Evolutionary conservation across 2,797 vertebrate species (phyloP).

Genomic region (Typhlichthys eigenmanni): DNA sequence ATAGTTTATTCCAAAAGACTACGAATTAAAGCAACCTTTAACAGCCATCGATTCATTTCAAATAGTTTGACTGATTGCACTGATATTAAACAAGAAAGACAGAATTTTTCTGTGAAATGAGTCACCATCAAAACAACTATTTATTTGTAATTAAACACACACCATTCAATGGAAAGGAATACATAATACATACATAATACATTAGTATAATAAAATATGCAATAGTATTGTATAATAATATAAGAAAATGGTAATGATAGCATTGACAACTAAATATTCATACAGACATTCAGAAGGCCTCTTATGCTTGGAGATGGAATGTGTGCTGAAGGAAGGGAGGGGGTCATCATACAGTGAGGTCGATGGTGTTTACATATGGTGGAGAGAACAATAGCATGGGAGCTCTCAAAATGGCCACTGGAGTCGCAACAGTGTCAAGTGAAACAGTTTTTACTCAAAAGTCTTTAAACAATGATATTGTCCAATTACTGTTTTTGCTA

Average conservation of each 20-base stretch:
- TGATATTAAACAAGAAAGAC: not conserved
- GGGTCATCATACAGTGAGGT: constrained; percentile 15
- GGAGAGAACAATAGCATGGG: too few species aligned
- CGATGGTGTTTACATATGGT: too few species aligned
- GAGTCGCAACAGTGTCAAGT: not conserved
- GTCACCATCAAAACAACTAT: not conserved
- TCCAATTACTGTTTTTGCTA: not conserved
- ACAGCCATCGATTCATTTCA: constrained; percentile 1
- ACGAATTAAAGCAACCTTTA: too few species aligned
- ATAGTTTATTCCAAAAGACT: not conserved
- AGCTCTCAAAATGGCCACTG: not conserved
- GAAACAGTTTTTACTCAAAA: not conserved
- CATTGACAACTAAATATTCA: not conserved
- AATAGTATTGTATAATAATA: too few species aligned
- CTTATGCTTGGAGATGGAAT: constrained; percentile 24
- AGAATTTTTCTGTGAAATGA: not conserved
- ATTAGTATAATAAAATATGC: too few species aligned
- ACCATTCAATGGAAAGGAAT: not conserved
- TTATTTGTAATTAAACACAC: not conserved
- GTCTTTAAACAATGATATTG: not conserved
- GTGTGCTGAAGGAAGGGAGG: constrained; percentile 68
- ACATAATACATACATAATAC: too few species aligned
- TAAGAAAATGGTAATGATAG: not conserved
- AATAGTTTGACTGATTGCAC: constrained; percentile 1
- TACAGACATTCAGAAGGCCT: too few species aligned